Base-by-base conservation (phyloP, 1,140 invertebrate genomes). In the Drosophila saltans region DNA sequence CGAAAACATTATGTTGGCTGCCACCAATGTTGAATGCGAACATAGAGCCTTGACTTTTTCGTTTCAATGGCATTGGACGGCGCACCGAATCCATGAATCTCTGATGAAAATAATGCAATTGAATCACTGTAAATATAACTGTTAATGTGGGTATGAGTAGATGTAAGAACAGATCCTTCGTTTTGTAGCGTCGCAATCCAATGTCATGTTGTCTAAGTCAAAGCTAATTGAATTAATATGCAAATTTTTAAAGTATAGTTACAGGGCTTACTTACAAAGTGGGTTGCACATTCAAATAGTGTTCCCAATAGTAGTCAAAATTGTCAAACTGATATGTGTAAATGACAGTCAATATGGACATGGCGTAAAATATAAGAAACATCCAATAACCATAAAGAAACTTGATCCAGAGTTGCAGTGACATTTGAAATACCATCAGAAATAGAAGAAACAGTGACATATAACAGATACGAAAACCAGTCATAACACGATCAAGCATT, bases 241-340 rank as follows among this genome's bases (percentile, higher is more conserved):
- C 28, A 30, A 30, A 52, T 52, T 39, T 39, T 39, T 39, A 4
- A 9, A 16, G 16, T 8, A 39, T 39, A 39, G 36, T 4, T 39
- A 39, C 36, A 6, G 9, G 36, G 2, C 21, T 0, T 10, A 95
- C 96, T 96, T 94, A 97, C 96, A 97, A 92, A 90, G 94, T 93
- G 64, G 93, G 88, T 0, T 96, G 94, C 56, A 98, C 95, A 57
- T 94, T 92, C 0, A 98, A 93, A 90, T 96, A 96, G 16, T 95
- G 94, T 70, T 94, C 93, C 96, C 98, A 99, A 91, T 97, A 98
- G 8, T 94, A 91, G 0, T 96, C 95, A 90, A 99, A 98, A 91
- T 97, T 94, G 78, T 98, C 94, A 92, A 99, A 99, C 92, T 99
- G 99, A 92, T 99, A 99, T 1, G 98, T 98, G 92, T 99, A 99